Conservation (phyloP, 2,113 vertebrate species). For the Leptodactylus fuscus region DNA sequence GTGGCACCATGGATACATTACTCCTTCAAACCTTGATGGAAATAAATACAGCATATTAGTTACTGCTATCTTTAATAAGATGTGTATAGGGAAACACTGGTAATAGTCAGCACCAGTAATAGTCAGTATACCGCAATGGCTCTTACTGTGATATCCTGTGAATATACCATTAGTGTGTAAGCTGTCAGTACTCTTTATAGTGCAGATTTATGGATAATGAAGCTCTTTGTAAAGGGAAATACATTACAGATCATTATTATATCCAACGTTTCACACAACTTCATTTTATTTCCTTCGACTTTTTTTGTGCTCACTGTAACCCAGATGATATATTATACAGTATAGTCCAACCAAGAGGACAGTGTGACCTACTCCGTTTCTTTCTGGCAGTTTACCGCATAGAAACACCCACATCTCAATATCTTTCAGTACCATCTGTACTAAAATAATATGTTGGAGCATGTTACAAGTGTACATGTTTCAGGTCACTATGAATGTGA, state of each 20-base stretch:
- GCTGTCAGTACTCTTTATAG: neutral
- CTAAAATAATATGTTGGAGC: constrained; percentile 8
- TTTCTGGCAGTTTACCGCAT: constrained; percentile 24
- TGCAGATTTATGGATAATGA: neutral
- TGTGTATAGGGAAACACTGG: no score
- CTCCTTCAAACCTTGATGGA: no score
- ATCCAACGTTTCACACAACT: neutral
- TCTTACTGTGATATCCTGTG: no score
- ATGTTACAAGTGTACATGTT: neutral
- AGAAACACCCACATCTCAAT: constrained; percentile 7
- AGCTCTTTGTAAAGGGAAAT: neutral
- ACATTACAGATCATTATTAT: constrained; percentile 3
- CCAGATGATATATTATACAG: constrained; percentile 29
- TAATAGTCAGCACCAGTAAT: no score
- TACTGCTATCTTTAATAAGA: no score
- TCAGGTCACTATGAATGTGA: constrained; percentile 31
- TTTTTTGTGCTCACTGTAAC: constrained; percentile 12
- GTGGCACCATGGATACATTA: no score
- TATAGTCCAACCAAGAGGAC: constrained; percentile 61
- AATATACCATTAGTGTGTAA: neutral
- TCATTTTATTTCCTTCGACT: constrained; percentile 5
- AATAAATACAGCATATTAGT: no score
- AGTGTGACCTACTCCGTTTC: constrained; percentile 19
- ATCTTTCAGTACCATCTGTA: constrained; percentile 42
- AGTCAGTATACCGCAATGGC: no score